Evolutionary conservation across 2,888 invertebrate genomes (phyloP).

Genomic region (Andrena haemorrhoa): DNA sequence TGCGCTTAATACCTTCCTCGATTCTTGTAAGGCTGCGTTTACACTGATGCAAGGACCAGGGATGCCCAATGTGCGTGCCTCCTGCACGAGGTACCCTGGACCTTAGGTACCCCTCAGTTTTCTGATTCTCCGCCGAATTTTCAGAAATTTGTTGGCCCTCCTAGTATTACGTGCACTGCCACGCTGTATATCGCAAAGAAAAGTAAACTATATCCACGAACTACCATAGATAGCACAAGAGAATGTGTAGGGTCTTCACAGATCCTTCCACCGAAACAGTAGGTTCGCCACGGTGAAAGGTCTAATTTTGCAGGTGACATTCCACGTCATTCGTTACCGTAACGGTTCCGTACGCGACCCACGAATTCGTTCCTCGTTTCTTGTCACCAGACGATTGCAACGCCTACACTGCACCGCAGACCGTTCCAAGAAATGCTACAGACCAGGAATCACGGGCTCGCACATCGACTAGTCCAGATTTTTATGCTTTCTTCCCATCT

Average conservation of each 20-base stretch:
- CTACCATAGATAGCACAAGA: too few relatives aligned
- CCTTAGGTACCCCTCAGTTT: neutral
- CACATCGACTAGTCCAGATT: neutral
- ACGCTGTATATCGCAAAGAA: too few relatives aligned
- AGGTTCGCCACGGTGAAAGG: constrained; percentile 9
- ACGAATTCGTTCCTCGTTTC: constrained; percentile 26
- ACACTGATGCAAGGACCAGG: neutral
- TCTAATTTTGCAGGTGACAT: constrained; percentile 21
- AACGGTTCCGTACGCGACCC: constrained; percentile 15
- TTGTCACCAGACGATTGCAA: constrained; percentile 10
- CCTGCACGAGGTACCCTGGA: too few relatives aligned
- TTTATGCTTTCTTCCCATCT: constrained; percentile 3
- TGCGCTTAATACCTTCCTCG: constrained; percentile 24
- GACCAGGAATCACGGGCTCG: neutral
- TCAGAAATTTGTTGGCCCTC: too few relatives aligned
- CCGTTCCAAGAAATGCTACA: constrained; percentile 9
- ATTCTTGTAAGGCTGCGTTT: constrained; percentile 14
- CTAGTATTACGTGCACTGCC: too few relatives aligned
- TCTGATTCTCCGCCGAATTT: neutral
- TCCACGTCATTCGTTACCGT: constrained; percentile 29
- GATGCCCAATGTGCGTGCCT: too few relatives aligned
- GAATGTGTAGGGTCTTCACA: too few relatives aligned
- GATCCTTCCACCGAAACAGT: neutral
- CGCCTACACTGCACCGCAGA: neutral
- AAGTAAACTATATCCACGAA: too few relatives aligned